Base-by-base conservation (phyloP, 2,113 vertebrate species). In the Puffinus mauretanicus region DNA sequence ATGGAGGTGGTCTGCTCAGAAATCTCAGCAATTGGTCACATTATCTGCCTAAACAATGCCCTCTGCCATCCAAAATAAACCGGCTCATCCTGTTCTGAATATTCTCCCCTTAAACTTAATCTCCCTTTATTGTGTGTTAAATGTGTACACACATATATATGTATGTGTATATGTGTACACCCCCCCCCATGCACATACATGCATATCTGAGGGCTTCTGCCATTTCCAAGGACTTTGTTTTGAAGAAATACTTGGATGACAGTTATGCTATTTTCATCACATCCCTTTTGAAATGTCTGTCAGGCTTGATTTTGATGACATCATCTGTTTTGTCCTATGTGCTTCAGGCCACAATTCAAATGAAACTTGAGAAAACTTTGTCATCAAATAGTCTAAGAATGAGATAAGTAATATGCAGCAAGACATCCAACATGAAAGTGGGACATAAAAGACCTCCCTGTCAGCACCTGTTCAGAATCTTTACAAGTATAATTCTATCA, bases 121-220 rank as follows among this genome's bases (percentile, higher is more conserved):
- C 8, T 73, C 9, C 7, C 11, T 51, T 86, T 61, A 26, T 47
- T 71, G 8, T 72, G 5, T 36, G 20, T 47, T 73, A 70, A 89
- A 52, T 52, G 25, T 10, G 3, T 60, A 19, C 3, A 4, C 7
- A 32, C 5, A 30, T 26, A 16, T 10, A 27, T 10, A 27, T 10
- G 13, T 34, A 22, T 40, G 7, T 21, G 14, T 54, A 16, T 60
- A 25, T 24, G 25, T 40, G 6, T 11, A 57, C 44, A 34, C 10
- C 40, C 1, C 2, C 17, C 17, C 6, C 8, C 20, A 14, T 22
- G 11, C 5, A 47, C 6, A 7, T 17, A 20, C 5, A 52, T 32
- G 9, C 3, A 7, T 44, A 47, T 38, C 38, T 71, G 15, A 58
- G 3, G 2, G 25, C 0, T 38, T 76, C 22, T 67, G 42, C 11